A percentile compares a stretch with the other conserved stretches of the same genome.
These are phyloP conservation scores for Cossypha dichroa DNA, from an alignment of 2,797 vertebrate genomes.

Conservation along the genomic window DNA sequence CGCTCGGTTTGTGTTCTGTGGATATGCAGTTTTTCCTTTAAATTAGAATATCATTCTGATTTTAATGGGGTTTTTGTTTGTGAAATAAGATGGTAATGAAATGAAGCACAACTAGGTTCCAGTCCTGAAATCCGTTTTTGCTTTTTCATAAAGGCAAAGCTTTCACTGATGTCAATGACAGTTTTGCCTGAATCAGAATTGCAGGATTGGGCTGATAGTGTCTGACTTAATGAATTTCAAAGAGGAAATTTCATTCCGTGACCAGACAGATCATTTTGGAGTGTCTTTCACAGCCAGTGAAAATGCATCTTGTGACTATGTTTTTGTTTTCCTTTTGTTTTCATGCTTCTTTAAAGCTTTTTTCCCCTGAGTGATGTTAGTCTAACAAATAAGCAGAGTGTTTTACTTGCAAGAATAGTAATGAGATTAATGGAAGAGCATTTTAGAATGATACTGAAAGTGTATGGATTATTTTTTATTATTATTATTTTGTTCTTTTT, in stretches of 20 bases:
- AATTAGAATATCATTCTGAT: background rate
- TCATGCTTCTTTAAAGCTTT: background rate
- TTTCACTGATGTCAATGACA: constrained; percentile 4
- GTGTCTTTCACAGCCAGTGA: background rate
- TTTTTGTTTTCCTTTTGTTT: background rate
- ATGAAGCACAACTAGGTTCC: constrained; percentile 44
- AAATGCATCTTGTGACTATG: background rate
- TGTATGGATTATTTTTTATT: background rate
- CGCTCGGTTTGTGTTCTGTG: background rate
- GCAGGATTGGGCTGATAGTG: background rate
- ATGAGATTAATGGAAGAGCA: background rate
- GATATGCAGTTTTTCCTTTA: background rate
- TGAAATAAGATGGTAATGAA: constrained; percentile 44
- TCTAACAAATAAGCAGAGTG: background rate
- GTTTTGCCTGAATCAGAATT: constrained; percentile 45
- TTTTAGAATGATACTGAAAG: background rate
- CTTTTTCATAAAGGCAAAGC: background rate
- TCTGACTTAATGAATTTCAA: constrained; percentile 62
- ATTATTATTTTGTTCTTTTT: background rate
- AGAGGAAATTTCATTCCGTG: constrained; percentile 7
- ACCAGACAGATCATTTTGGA: constrained; percentile 41
- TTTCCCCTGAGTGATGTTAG: background rate
- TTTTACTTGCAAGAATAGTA: background rate
- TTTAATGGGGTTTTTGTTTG: background rate
- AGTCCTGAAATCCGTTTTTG: background rate